These are phyloP conservation scores for Ophion ellenae DNA, from an alignment of 2,888 invertebrate species.

Conservation along the genomic window DNA sequence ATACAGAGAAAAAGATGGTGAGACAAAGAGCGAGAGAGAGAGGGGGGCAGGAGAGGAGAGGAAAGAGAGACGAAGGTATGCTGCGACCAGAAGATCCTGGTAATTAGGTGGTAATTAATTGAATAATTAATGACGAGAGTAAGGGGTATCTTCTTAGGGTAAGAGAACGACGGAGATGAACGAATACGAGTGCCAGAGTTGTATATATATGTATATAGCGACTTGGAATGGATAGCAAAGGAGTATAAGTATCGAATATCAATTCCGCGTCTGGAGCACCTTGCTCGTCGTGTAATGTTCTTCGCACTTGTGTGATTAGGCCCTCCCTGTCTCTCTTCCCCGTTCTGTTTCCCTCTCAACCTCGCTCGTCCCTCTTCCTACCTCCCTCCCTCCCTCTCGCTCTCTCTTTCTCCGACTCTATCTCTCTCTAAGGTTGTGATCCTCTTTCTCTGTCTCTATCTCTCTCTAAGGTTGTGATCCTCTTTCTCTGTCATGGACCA, in stretches of 20 bases:
- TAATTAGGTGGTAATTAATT: conserved; percentile 82
- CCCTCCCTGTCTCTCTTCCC: neutral
- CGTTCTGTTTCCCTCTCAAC: neutral
- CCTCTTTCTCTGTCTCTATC: neutral
- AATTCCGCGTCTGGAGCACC: conserved; percentile 54
- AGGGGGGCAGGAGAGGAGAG: too few relatives aligned
- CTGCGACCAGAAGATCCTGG: conserved; percentile 71
- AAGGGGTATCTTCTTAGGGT: conserved; percentile 43
- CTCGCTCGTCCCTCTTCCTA: too few relatives aligned
- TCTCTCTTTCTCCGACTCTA: neutral
- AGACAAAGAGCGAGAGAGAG: too few relatives aligned
- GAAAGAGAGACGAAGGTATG: conserved; percentile 59
- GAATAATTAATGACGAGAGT: conserved; percentile 77
- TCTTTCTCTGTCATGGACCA: neutral
- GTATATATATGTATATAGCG: conserved; percentile 1
- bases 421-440: too few relatives aligned
- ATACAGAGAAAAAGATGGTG: too few relatives aligned
- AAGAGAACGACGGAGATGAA: conserved; percentile 40
- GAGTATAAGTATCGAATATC: conserved; percentile 68
- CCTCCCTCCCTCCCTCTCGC: too few relatives aligned
- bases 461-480: too few relatives aligned
- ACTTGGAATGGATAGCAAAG: conserved; percentile 29
- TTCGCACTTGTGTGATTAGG: conserved; percentile 35
- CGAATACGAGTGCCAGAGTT: conserved; percentile 46
- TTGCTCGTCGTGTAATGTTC: conserved; percentile 32